These are phyloP conservation scores for Microplitis deprimator DNA, from an alignment of 2,888 invertebrate species.

Conservation along the genomic window DNA sequence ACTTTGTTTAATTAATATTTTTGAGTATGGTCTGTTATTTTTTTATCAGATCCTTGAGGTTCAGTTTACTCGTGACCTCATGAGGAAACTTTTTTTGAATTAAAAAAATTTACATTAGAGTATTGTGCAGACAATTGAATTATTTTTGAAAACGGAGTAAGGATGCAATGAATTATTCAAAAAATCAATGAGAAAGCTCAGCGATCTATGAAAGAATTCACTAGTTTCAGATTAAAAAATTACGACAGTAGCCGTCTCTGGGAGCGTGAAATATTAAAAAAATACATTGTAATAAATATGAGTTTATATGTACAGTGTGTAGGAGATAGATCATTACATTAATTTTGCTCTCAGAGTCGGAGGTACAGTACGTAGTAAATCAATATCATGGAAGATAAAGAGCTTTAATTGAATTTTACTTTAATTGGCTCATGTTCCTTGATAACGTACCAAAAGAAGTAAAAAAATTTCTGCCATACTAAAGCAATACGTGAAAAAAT, in stretches of 20 bases:
- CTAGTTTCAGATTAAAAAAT: no score
- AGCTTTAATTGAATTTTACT: constrained; percentile 7
- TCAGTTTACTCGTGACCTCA: no score
- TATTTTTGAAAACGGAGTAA: not conserved
- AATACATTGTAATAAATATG: no score
- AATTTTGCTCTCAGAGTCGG: not conserved
- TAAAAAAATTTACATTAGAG: no score
- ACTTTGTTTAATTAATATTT: not conserved
- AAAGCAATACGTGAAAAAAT: not conserved
- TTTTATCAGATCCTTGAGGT: not conserved
- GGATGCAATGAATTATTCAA: not conserved
- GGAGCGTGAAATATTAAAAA: no score
- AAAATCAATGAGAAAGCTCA: not conserved
- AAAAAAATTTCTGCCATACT: not conserved
- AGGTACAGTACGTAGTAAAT: not conserved
- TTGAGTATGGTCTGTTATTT: not conserved
- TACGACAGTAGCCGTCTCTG: no score
- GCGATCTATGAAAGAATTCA: not conserved
- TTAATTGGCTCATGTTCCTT: not conserved
- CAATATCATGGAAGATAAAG: constrained; percentile 7
- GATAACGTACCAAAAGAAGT: not conserved
- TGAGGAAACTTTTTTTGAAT: no score
- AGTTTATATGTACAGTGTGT: not conserved
- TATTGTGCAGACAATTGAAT: not conserved
- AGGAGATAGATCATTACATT: not conserved